Evolutionary conservation across 2,888 invertebrate genomes (phyloP), one percentile per base, ranked within the genome.

Genomic region (Halocaridina rubra): DNA sequence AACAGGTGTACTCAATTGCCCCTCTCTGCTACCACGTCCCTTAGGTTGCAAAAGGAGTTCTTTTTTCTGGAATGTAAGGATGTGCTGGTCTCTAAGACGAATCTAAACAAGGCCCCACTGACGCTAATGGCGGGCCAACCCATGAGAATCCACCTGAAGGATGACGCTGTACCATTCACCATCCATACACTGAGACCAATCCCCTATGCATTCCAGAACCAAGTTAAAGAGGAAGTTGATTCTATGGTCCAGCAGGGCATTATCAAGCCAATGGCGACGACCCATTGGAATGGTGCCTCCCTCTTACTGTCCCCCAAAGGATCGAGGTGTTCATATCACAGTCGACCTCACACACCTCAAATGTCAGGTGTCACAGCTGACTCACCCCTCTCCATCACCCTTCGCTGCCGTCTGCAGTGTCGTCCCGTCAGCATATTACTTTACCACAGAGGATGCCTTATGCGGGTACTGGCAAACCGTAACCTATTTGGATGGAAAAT

Each of bases 401-500:
- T 30, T 64, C 10, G 64, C 64, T 7, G 75, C 67, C 3, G 72
- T 79, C 19, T 33, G 59, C n/a, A 69, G 67, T 29, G 67, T 84
- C 7, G 46, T 30, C 30, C 67, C 53, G 3, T 22, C 30, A 1
- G 32, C 32, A 0, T 22, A 22, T 5, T 84, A 71, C 64, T 84
- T 79, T 64, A 64, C 74, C 22, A 80, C 57, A 24, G 69, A 0
- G 1, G 64, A 74, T 13, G 53, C 80, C 29, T 16, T 57, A 4
- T 67, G 46, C n/a, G 61, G 80, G 22, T 84, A 75, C 69, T 84
- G 75, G 84, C 64, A 84, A n/a, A 2, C n/a, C n/a, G n/a, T n/a
- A n/a, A n/a, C n/a, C n/a, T n/a, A n/a, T n/a, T n/a, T n/a, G n/a
- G n/a, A n/a, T n/a, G n/a, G n/a, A n/a, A n/a, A n/a, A n/a, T n/a